phyloP scores from a whole-genome alignment of 2,797 vertebrate species.

The Liparis tanakae region DNA sequence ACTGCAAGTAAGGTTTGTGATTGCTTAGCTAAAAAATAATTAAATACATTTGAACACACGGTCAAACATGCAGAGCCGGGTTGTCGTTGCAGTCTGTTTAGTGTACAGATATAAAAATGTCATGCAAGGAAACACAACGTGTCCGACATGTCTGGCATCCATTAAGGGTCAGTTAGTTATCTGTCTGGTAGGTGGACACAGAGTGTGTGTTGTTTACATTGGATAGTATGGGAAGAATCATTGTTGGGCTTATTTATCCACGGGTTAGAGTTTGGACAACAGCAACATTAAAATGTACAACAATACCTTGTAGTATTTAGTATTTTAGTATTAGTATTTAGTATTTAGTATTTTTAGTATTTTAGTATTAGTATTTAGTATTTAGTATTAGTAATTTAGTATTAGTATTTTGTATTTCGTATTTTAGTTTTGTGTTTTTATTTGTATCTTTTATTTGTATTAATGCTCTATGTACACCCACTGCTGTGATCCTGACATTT shows the following conservation, averaged over 20 bases:
- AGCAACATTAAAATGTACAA: neutral
- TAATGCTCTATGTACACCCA: too few species aligned
- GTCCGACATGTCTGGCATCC: conserved; percentile 44
- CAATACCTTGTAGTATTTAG: too few species aligned
- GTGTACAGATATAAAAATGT: neutral
- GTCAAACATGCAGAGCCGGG: conserved; percentile 4
- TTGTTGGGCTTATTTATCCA: conserved; percentile 6
- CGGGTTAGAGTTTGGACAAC: neutral
- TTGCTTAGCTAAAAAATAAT: conserved; percentile 19
- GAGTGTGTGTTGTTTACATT: conserved; percentile 13
- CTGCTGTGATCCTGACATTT: too few species aligned
- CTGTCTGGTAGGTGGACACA: conserved; percentile 25
- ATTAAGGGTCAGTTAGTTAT: conserved; percentile 40
- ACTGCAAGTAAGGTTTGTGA: conserved; percentile 20
- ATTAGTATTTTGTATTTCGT: too few species aligned
- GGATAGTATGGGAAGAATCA: conserved; percentile 11
- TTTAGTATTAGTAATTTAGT: too few species aligned
- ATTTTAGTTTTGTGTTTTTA: too few species aligned
- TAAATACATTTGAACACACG: conserved; percentile 3
- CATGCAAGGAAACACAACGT: conserved; percentile 16
- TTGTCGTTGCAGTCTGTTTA: conserved; percentile 3
- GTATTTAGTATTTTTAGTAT: too few species aligned
- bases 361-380: too few species aligned
- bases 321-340: too few species aligned
- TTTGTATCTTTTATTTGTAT: too few species aligned